Evolutionary conservation across 2,888 invertebrate genomes (phyloP), one percentile per base, ranked within the genome.

Genomic region (Tipula lateralis): DNA sequence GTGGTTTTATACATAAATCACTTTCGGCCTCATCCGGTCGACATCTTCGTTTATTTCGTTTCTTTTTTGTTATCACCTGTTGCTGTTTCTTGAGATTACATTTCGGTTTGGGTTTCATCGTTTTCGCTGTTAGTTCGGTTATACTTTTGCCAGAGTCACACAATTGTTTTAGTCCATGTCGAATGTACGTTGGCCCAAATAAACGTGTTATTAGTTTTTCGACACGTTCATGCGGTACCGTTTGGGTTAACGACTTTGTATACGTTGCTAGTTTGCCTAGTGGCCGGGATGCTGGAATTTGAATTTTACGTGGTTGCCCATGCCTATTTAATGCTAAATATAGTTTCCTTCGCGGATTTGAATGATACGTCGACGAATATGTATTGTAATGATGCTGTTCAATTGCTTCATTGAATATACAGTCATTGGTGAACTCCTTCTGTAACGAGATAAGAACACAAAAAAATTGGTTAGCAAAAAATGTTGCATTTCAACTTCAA

Each of bases 361-460:
- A 94, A 91, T 94, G 93, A 89, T 94, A 93, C 86, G 92, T 92
- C 87, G 94, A 94, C 88, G 95, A 94, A 91, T 96, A 96, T 85
- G 95, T 95, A 90, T 96, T 96, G 92, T 96, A 96, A 90, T 95
- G 94, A 91, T 96, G 94, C 90, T 94, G 93, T 90, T 95, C 96
- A 90, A 96, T 94, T 89, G 93, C 94, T 91, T 96, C 96, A 91
- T 95, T 95, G 93, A 96, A 96, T 89, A 96, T 93, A 92, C 96
- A 96, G 88, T 95, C 95, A 89, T 95, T 94, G 89, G 94, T 94
- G 92, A 94, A 95, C 91, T 94, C 94, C 91, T 93, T 94, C 96
- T 96, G 95, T 88, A 95, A 95, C 92, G 93, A 91, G 88, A 88
- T 88, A 90, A 89, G 90, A 86, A 87, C 86, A 85, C 29, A 80